Evolutionary conservation across 2,888 invertebrate species (phyloP).

Genomic region (Meteorus colon): DNA sequence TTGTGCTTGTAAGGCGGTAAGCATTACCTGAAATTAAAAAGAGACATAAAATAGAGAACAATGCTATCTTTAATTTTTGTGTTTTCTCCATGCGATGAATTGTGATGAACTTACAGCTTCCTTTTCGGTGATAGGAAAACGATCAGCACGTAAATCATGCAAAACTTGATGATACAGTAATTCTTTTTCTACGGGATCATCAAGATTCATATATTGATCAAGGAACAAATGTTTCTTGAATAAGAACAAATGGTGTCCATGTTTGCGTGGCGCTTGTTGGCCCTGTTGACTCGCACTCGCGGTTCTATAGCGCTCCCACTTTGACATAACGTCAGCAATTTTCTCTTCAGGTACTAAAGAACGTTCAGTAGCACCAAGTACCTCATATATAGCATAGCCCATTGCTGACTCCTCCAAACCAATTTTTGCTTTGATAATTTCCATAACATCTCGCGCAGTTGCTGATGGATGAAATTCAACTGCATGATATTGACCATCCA

Average conservation of each 20-base stretch:
- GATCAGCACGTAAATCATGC: constrained; percentile 91
- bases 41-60: constrained; percentile 4
- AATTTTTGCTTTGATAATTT: constrained; percentile 91
- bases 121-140: constrained; percentile 93
- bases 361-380: constrained; percentile 89
- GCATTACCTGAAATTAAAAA: constrained; percentile 83
- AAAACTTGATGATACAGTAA: constrained; percentile 94
- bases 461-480: constrained; percentile 96
- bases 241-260: constrained; percentile 80
- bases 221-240: constrained; percentile 90
- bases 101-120: constrained; percentile 85
- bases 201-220: constrained; percentile 85
- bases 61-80: no score
- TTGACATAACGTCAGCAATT: constrained; percentile 94
- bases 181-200: constrained; percentile 94
- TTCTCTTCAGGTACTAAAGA: constrained; percentile 90
- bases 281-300: constrained; percentile 76
- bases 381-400: constrained; percentile 94
- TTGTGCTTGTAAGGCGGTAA: constrained; percentile 95
- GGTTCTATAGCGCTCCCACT: constrained; percentile 92
- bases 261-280: constrained; percentile 72
- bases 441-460: constrained; percentile 91
- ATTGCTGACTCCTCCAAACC: constrained; percentile 86
- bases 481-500: constrained; percentile 96
- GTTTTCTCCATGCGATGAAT: neutral